phyloP scores from a whole-genome alignment of 2,888 invertebrate species.

The Calameuta pallipes region DNA sequence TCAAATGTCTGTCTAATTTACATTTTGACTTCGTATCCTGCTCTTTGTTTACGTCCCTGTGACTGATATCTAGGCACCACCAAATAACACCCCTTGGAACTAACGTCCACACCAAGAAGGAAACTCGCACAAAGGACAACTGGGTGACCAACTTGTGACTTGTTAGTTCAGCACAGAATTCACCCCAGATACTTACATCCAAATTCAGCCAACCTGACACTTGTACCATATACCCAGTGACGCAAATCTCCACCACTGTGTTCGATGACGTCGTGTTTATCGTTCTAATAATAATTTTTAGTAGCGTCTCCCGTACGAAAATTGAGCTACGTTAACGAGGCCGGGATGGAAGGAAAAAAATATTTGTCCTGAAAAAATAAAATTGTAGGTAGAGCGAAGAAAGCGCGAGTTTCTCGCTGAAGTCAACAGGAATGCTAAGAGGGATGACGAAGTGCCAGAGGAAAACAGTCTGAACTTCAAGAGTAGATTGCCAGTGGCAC shows the following conservation, averaged over 20 bases:
- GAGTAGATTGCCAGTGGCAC: not conserved
- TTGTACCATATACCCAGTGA: not conserved
- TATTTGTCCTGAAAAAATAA: not conserved
- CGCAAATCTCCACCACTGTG: not conserved
- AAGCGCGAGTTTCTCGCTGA: not conserved
- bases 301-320: not conserved
- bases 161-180: not conserved
- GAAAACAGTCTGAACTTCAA: not conserved
- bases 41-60: constrained; percentile 23
- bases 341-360: not conserved
- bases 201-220: not conserved
- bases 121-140: constrained; percentile 9
- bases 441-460: not conserved
- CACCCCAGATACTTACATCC: not conserved
- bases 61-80: not conserved
- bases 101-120: not conserved
- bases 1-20: not conserved
- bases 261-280: not conserved
- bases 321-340: not conserved
- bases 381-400: not conserved
- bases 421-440: not conserved
- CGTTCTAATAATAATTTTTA: not conserved
- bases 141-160: constrained; percentile 22
- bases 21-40: constrained; percentile 9
- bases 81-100: not conserved